These are phyloP conservation scores for Lepas anatifera DNA, from an alignment of 2,888 invertebrate genomes.

Conservation along the genomic window DNA sequence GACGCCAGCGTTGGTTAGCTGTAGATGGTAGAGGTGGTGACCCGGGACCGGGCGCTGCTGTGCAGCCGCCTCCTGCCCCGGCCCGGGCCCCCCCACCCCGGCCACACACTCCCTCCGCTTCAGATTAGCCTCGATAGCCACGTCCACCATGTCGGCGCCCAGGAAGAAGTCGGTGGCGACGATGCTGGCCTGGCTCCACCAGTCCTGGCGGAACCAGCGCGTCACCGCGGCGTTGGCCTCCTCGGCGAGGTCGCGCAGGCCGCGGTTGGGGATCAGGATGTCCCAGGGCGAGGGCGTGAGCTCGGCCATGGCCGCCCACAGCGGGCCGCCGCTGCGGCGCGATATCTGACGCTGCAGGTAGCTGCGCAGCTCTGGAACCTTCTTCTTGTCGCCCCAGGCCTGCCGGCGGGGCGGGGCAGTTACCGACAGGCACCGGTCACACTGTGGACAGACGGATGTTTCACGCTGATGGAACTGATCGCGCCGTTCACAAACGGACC, in stretches of 20 bases:
- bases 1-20: no score
- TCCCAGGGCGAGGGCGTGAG: slow-evolving; percentile 39
- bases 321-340: slow-evolving; percentile 16
- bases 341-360: slow-evolving; percentile 35
- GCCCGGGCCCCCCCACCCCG: not conserved
- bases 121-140: slow-evolving; percentile 38
- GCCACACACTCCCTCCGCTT: slow-evolving; percentile 17
- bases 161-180: slow-evolving; percentile 41
- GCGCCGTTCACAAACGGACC: no score
- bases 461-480: no score
- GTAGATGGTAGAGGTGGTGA: no score
- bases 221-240: slow-evolving; percentile 37
- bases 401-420: slow-evolving; percentile 30
- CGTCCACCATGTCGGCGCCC: slow-evolving; percentile 39
- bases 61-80: not conserved
- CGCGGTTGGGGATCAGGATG: slow-evolving; percentile 35
- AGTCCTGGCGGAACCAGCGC: slow-evolving; percentile 34
- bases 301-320: slow-evolving; percentile 41
- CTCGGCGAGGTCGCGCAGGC: slow-evolving; percentile 38
- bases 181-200: slow-evolving; percentile 41
- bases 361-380: slow-evolving; percentile 39
- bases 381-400: slow-evolving; percentile 51
- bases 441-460: no score
- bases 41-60: no score
- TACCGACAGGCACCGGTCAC: not conserved